Base-by-base conservation (phyloP, 2,888 invertebrate genomes). In the Rhyacophila evoluta region DNA sequence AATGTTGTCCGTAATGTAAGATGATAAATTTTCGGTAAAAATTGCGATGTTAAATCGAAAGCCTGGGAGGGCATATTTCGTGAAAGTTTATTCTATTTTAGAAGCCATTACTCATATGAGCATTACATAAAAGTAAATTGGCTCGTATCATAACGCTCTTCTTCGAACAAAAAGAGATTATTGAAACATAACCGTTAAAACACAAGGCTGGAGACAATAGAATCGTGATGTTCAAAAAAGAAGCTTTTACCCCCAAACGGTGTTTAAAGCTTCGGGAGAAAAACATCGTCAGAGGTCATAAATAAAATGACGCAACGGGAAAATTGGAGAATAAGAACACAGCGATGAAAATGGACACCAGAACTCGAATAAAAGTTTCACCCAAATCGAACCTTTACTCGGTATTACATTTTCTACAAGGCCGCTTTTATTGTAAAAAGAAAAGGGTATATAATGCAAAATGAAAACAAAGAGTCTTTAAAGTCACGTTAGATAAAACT, bases 341-440 rank as follows among this genome's bases (percentile, higher is more conserved):
- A 55, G 19, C 55, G 55, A 55, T 55, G 55, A 55, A 55, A 55
- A 55, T 19, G 55, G 55, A 55, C 55, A 55, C 55, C 55, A 55
- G 55, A 12, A 55, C 15, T 55, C 55, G 55, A 55, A 55, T 55
- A 55, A 55, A 55, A 55, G 55, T 55, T 55, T 55, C 10, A 19
- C 55, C 55, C 55, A 55, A 55, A 55, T 55, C 55, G 55, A 55
- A 55, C 55, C 55, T 55, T 55, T 55, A 55, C 19, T 55, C 55
- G 19, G 19, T 55, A 55, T 55, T 55, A 55, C 55, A 55, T 55
- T 55, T 55, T 55, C 19, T 55, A 55, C 55, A 55, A 55, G 55
- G 55, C 19, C 55, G 55, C 55, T 55, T 33, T 55, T 55, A 55
- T 55, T 55, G 19, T 19, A 55, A 55, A n/a, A 55, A 55, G 55